Percentiles rank a stretch among this genome's conserved stretches.
These are phyloP conservation scores for Knipowitschia caucasica DNA, from an alignment of 2,797 vertebrate species.

Conservation along the genomic window DNA sequence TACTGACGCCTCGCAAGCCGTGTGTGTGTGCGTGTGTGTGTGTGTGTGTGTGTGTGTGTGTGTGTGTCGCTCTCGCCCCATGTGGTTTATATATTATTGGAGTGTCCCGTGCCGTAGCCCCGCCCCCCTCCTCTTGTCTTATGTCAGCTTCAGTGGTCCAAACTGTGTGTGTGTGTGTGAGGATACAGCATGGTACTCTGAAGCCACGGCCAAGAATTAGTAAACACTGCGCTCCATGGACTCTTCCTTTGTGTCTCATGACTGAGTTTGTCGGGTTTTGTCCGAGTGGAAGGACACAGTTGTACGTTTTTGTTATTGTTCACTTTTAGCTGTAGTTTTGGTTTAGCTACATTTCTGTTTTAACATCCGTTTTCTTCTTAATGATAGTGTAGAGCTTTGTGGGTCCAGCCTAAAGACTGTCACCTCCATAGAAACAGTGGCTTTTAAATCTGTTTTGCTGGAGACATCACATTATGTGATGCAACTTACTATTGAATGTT, in stretches of 20 bases:
- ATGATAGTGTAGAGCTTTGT: conserved; percentile 79
- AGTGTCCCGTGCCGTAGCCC: conserved; percentile 92
- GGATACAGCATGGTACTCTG: conserved; percentile 90
- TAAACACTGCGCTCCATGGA: conserved; percentile 87
- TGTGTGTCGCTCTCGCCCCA: conserved; percentile 87
- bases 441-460: conserved; percentile 83
- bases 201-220: conserved; percentile 80
- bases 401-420: conserved; percentile 74
- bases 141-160: conserved; percentile 91
- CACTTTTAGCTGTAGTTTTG: conserved; percentile 73
- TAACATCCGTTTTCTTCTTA: conserved; percentile 74
- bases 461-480: conserved; percentile 90
- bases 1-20: conserved; percentile 94
- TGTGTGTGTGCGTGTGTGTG: conserved; percentile 92
- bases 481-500: conserved; percentile 98
- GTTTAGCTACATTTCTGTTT: conserved; percentile 77
- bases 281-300: conserved; percentile 69
- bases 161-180: conserved; percentile 74
- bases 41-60: no score
- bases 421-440: conserved; percentile 77
- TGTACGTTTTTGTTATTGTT: conserved; percentile 73
- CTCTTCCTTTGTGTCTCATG: conserved; percentile 58
- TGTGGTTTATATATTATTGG: conserved; percentile 84
- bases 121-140: conserved; percentile 87
- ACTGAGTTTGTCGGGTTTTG: conserved; percentile 60